Evolutionary conservation across 1,140 invertebrate genomes (phyloP), one percentile per base, ranked within the genome.

Genomic region (Tetranychus cinnabarinus): DNA sequence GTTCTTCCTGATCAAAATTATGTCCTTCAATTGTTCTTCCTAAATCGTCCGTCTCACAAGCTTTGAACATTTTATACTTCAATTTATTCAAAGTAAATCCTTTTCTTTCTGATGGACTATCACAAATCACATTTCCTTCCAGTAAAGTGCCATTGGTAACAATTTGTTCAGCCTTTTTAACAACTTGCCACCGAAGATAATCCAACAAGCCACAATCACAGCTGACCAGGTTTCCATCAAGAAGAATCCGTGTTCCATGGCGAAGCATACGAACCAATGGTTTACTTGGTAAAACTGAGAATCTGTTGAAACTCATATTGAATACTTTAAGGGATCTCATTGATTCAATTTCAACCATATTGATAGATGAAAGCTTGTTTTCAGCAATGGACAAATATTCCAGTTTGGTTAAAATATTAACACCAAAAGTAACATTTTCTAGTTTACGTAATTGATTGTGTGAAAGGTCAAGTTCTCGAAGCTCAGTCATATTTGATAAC

Each of bases 381-480:
- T 52, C 31, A 33, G 50, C 50, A n/a, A 52, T 31, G 7, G 50
- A 52, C 31, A 52, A 33, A 52, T 52, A 52, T 23, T 52, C 50
- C n/a, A 52, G 8, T 52, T 23, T 23, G 2, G 8, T 31, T 33
- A 52, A 23, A 31, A 8, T 52, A 6, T 52, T n/a, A 13, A 31
- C n/a, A 52, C 35, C 55, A 36, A 56, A 56, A 37, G 37, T 56
- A 3, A 15, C 55, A 37, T 56, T 36, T 34, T 36, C 34, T 36
- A 68, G 66, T 55, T 65, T 66, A 63, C 65, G 66, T 33, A 70
- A 69, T 60, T 74, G 72, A 67, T 83, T 83, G 61, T 79, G 75
- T 0, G 80, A 77, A 6, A 83, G 69, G 67, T 82, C 80, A 7
- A 83, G 68, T 15, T 78, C 74, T 33, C 74, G 71, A 1, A 83